Base-by-base conservation (phyloP, 2,888 invertebrate genomes). In the Trisateles emortualis region DNA sequence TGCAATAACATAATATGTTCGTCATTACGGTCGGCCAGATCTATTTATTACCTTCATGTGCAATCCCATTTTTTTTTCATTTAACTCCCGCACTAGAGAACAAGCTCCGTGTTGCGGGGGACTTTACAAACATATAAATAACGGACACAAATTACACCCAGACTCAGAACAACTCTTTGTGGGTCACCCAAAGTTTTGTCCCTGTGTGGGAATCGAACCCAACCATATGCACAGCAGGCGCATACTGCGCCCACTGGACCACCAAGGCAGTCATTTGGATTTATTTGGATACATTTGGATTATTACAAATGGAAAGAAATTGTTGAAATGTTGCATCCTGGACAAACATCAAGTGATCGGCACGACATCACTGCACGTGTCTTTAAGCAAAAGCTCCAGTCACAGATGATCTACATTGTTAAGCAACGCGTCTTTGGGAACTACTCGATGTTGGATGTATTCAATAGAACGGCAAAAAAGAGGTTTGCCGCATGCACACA, bases 1-100 rank as follows among this genome's bases (percentile, higher is more conserved):
- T 52, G 59, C 60, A n/a, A 60, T 76, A 62, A 52, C 72, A 14
- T 76, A 70, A n/a, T n/a, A n/a, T 53, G 72, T 75, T 26, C 70
- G 74, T 54, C 55, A 68, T 53, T 74, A 76, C 43, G 72, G 74
- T 17, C 59, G 59, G 36, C 66, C 69, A 43, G 65, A 71, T 51
- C n/a, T n/a, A n/a, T n/a, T n/a, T n/a, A n/a, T n/a, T n/a, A n/a
- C n/a, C n/a, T n/a, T n/a, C n/a, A n/a, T n/a, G n/a, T n/a, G n/a
- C n/a, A n/a, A n/a, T n/a, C n/a, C n/a, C n/a, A n/a, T n/a, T n/a
- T n/a, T n/a, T n/a, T n/a, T n/a, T n/a, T n/a, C n/a, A n/a, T n/a
- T n/a, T n/a, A n/a, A n/a, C n/a, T n/a, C n/a, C n/a, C n/a, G n/a
- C n/a, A n/a, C n/a, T n/a, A n/a, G n/a, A n/a, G n/a, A n/a, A n/a